phyloP scores from a whole-genome alignment of 2,113 vertebrate genomes.

The Abramis brama region DNA sequence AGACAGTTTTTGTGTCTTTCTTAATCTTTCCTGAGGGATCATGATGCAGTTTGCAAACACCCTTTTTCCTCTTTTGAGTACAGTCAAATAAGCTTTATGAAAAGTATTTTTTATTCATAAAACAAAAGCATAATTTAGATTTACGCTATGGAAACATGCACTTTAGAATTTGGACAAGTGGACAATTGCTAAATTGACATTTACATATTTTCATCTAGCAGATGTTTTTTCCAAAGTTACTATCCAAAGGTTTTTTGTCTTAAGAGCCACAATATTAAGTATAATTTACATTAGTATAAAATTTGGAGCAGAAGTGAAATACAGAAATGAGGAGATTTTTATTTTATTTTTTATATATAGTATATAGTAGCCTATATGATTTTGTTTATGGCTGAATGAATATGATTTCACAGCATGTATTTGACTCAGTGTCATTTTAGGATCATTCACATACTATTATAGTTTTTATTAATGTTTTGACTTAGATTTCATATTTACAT shows the following conservation, averaged over 20 bases:
- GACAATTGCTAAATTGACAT: background rate
- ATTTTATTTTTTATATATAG: no score
- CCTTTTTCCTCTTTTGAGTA: background rate
- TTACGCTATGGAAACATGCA: no score
- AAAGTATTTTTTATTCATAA: background rate
- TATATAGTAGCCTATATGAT: background rate
- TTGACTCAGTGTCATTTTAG: no score
- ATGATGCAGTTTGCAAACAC: conserved; percentile 23
- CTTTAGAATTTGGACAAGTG: background rate
- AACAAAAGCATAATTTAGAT: background rate
- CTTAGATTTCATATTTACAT: no score
- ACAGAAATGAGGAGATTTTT: background rate
- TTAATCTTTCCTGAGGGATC: conserved; percentile 8
- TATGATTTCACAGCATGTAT: background rate
- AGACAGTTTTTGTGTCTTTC: background rate
- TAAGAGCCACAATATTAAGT: background rate
- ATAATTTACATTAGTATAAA: background rate
- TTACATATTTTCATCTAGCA: background rate
- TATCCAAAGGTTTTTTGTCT: no score
- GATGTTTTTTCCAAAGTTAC: background rate
- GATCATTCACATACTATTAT: no score
- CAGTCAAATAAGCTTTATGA: background rate
- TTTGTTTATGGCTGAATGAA: background rate
- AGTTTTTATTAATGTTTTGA: no score
- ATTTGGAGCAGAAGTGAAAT: background rate